Conservation (phyloP, 2,113 vertebrate genomes). For the Turdus rufiventris region DNA sequence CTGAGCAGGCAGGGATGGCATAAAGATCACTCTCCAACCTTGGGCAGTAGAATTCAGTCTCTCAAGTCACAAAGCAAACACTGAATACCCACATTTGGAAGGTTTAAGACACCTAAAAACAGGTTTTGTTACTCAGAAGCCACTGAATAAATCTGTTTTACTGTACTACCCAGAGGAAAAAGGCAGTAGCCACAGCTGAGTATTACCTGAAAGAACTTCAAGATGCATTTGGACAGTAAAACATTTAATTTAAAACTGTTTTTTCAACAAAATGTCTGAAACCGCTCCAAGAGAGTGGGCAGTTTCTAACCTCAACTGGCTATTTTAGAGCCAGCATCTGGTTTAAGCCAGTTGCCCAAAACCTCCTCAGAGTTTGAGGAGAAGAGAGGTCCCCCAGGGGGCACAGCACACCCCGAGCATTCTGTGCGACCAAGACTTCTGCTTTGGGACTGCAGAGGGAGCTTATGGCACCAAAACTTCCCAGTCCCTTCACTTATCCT, state of each 20-base stretch:
- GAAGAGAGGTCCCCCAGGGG: accelerated
- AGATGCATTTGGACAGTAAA: neutral
- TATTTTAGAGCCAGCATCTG: neutral
- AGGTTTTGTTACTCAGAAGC: neutral
- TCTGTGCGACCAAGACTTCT: accelerated
- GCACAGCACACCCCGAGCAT: accelerated
- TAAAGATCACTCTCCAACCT: neutral
- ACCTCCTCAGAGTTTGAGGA: neutral
- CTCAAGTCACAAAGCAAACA: neutral
- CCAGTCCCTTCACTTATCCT: neutral
- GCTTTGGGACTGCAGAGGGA: neutral
- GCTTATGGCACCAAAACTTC: neutral
- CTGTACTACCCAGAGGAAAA: neutral
- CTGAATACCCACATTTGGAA: neutral
- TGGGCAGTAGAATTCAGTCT: accelerated
- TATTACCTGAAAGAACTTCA: neutral
- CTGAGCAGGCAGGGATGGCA: neutral
- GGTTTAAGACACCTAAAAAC: neutral
- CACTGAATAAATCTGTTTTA: neutral
- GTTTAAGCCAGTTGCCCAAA: neutral
- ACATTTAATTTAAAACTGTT: conserved; percentile 1
- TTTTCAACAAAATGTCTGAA: neutral
- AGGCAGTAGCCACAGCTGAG: neutral
- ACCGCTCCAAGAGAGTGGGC: neutral
- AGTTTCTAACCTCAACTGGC: neutral